Base-by-base conservation (phyloP, 2,888 invertebrate genomes). In the Conus canariensis region DNA sequence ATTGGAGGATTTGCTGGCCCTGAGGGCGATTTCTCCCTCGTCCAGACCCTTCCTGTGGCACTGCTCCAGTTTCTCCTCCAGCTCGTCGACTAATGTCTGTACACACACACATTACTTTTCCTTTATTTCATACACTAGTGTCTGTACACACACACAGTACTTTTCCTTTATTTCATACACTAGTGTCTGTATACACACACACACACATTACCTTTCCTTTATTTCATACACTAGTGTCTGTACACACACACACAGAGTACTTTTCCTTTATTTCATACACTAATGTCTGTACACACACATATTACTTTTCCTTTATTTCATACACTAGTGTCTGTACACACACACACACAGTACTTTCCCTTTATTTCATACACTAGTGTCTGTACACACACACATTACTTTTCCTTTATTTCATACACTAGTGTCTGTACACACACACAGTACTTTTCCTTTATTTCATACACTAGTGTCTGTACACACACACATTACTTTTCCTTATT, bases 61-160 rank as follows among this genome's bases (percentile, higher is more conserved):
- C 92, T 97, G 97, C 92, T 97, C 97, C 87, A 98, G 97, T 90
- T 97, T 97, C 89, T 97, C 97, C 92, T 98, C 97, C 80, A 98
- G 96, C 95, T 98, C 98, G 22, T 97, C 97, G 25, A 98, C 97
- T 22, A 97, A 95, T 0, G 97, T 92, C 96, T 96, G 93, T 6
- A 58, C 2, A 58, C 83, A 58, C 58, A 83, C 83, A 83, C 16
- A 83, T 74, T 16, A 70, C 19, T 80, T 45, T 80, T 80, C 12
- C 60, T 64, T 64, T 16, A 14, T 64, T 16, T 64, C 8, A 16
- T 45, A 4, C 4, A 4, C 2, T 4, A 45, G 25, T 14, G 30
- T 45, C n/a, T 30, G 19, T 0, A 45, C 19, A 58, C 45, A 83
- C 70, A 70, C 70, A 70, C 14, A 83, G 30, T 16, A 70, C 19